Base-by-base conservation (phyloP, 53 echinoderm and acorn worm species). In the Apostichopus leukothele region DNA sequence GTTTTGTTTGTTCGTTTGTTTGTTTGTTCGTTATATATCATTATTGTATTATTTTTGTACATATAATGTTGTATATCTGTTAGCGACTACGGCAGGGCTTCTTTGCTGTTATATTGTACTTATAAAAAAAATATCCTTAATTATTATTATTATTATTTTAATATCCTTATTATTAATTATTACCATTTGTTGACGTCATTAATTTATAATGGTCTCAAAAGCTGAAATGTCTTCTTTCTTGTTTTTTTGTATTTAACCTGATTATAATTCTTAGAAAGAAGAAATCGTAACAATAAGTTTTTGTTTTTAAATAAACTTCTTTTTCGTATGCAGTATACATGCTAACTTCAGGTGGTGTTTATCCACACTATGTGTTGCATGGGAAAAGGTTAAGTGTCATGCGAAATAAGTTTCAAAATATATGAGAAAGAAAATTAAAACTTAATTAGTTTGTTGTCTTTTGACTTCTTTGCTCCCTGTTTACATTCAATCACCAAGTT, bases 101-200 rank as follows among this genome's bases (percentile, higher is more conserved):
- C 79, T 79, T 79, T 79, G 79, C 79, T 79, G 79, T 79, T 79
- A 63, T 19, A 79, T 53, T 79, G 79, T 79, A 79, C 50, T 79
- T 79, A 79, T n/a, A 52, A 79, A 79, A 53, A 53, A 63, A 63
- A 63, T 16, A 63, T 63, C 63, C 16, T 63, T 16, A 63, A 63
- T 63, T 63, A 63, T 63, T 9, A 63, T 63, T 63, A 63, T 63
- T 63, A 63, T 63, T 63, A 63, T 63, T 11, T 63, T 63, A 63
- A 11, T 63, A 63, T 63, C 63, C 6, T 63, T 63, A 63, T 63
- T 9, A 63, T 16, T 63, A 63, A 63, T 13, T 63, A 63, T 13
- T 63, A 63, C 63, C 16, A 16, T 39, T 63, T 63, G 63, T 63
- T 63, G 63, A 63, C 63, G 63, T 63, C 8, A 63, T 79, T 79